Percentiles rank a stretch among this genome's conserved stretches.
Evolutionary conservation across 2,888 invertebrate genomes (phyloP).

Genomic region (Trissoscelio sp.): DNA sequence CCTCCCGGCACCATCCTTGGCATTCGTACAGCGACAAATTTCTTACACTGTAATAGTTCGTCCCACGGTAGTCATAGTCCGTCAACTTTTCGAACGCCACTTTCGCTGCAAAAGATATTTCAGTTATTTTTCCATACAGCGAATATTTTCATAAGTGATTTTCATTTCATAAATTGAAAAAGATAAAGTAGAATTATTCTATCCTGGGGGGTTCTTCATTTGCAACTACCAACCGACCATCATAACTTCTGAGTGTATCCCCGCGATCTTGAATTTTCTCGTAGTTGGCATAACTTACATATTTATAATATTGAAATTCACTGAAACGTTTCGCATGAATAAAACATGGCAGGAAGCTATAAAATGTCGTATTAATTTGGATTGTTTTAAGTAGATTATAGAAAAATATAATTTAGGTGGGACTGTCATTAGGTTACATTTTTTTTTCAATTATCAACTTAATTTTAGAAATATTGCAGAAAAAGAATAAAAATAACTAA

Average conservation of each 20-base stretch:
- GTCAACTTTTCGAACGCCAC: conserved; percentile 97
- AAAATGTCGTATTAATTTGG: conserved; percentile 57
- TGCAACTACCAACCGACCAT: conserved; percentile 14
- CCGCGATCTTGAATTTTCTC: conserved; percentile 38
- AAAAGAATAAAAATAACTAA: no score
- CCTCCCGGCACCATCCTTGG: conserved; percentile 97
- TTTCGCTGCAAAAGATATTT: conserved; percentile 86
- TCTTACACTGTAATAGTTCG: conserved; percentile 95
- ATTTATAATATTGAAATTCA: conserved; percentile 64
- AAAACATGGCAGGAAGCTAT: conserved; percentile 53
- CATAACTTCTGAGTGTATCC: conserved; percentile 12
- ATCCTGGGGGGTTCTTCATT: neutral
- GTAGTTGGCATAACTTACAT: conserved; percentile 35
- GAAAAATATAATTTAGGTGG: no score
- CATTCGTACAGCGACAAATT: conserved; percentile 97
- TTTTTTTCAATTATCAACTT: no score
- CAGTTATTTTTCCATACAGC: no score
- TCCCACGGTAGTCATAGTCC: conserved; percentile 95
- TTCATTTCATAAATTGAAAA: no score
- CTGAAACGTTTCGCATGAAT: conserved; percentile 56
- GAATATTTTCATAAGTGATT: no score
- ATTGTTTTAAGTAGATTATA: conserved; percentile 47
- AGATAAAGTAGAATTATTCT: neutral
- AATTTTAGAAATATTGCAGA: no score
- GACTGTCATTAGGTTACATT: no score